Evolutionary conservation across 1,140 invertebrate species (phyloP).

Genomic region (Maconellicoccus hirsutus): DNA sequence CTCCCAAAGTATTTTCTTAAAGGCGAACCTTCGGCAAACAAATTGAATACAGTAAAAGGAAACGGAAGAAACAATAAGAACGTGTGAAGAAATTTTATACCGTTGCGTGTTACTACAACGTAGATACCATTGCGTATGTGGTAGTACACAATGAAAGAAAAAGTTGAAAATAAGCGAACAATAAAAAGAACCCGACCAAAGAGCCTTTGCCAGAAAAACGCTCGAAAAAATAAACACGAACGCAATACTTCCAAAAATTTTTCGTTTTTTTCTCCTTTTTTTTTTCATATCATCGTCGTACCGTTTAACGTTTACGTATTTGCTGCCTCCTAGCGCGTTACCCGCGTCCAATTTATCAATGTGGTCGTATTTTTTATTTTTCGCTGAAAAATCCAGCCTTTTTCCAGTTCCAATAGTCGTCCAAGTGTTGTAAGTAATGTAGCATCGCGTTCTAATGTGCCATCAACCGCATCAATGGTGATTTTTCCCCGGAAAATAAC

Average conservation of each 20-base stretch:
- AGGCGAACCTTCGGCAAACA: conserved; percentile 1
- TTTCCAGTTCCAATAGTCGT: too few species aligned
- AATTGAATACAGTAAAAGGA: conserved; percentile 9
- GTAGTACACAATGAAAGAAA: not conserved
- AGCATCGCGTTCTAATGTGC: too few species aligned
- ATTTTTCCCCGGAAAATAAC: too few species aligned
- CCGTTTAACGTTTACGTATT: too few species aligned
- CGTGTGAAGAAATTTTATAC: conserved; percentile 9
- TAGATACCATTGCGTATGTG: not conserved
- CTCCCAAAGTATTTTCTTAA: conserved; percentile 9
- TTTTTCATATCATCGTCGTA: too few species aligned
- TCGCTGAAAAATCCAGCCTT: too few species aligned
- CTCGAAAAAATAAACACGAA: not conserved
- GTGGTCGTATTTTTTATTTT: too few species aligned
- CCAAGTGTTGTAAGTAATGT: too few species aligned
- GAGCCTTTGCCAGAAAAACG: not conserved
- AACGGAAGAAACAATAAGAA: not conserved
- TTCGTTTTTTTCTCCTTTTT: not conserved
- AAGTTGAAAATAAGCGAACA: not conserved
- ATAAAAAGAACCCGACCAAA: not conserved
- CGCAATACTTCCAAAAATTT: not conserved
- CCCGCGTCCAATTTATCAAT: too few species aligned
- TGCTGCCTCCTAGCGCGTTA: too few species aligned
- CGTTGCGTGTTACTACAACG: not conserved
- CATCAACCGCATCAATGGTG: too few species aligned